phyloP scores from a whole-genome alignment of 2,888 invertebrate genomes.

The Acanthosepion esculentum region DNA sequence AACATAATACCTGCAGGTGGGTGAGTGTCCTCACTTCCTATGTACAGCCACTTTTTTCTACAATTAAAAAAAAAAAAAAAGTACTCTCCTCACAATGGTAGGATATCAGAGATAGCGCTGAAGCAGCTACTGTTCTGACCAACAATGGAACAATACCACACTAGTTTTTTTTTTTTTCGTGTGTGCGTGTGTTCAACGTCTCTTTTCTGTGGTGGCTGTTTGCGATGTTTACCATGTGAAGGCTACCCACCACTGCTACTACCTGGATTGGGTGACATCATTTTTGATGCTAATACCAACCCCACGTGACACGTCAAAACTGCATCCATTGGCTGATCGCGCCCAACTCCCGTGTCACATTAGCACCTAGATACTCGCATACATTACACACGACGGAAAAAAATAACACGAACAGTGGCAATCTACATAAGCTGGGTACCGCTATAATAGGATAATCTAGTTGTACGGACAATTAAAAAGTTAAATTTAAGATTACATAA shows the following conservation, averaged over 20 bases:
- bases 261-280: conserved; percentile 43
- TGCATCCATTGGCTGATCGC: neutral
- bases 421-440: too few relatives aligned
- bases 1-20: neutral
- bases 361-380: neutral
- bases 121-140: neutral
- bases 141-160: neutral
- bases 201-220: neutral
- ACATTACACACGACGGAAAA: neutral
- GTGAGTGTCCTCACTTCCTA: neutral
- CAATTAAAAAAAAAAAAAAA: neutral
- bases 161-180: neutral
- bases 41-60: neutral
- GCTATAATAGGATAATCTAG: neutral
- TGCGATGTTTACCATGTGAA: conserved; percentile 24
- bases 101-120: neutral
- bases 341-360: neutral
- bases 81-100: too few relatives aligned
- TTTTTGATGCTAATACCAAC: conserved; percentile 1
- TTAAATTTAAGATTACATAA: too few relatives aligned
- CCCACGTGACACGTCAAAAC: neutral
- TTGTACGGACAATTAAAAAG: neutral
- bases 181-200: neutral
- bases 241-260: conserved; percentile 35
- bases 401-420: neutral